Base-by-base conservation (phyloP, 2,113 vertebrate genomes). In the Sinocyclocheilus anophthalmus region DNA sequence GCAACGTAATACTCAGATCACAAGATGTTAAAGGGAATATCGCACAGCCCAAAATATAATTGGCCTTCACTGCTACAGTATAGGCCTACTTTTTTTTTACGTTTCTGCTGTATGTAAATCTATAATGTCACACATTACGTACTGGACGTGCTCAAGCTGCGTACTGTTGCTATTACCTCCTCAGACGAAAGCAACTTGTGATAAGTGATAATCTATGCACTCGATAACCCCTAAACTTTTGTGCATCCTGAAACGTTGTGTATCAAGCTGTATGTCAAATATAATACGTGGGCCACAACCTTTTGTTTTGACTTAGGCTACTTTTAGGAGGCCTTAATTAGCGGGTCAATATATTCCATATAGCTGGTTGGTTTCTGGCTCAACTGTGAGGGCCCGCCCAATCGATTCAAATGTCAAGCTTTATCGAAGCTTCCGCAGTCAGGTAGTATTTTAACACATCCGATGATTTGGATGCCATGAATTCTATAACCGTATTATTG, bases 141-240 rank as follows among this genome's bases (percentile, higher is more conserved):
- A 70, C 33, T 20, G 16, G 4, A 70, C 16, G 30, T 70, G 3
- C 26, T 70, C 16, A 70, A 70, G 67, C 67, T 22, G 67, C 67
- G 67, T 39, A 5, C 18, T 70, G 67, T 70, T 70, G 33, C 67
- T 70, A 70, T 39, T 70, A 70, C 37, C 67, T 70, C 67, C 33
- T 39, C 30, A 33, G 67, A 70, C 5, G 65, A 16, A 33, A 69
- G 33, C 67, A 70, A 70, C 67, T 70, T 70, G 33, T 33, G 30
- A 33, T 33, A 33, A 26, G 48, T 50, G 48, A 63, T 9, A 24
- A 24, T 33, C 30, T 63, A 22, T 8, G 20, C 24, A 12, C 24
- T 26, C 4, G n/a, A 33, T 65, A 42, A 67, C 63, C 14, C 13
- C 2, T 14, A 39, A 72, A 72, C 33, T 72, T 72, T 10, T 22